These are phyloP conservation scores for Pachypeltis micranthus DNA, from an alignment of 1,140 invertebrate genomes.

Conservation along the genomic window DNA sequence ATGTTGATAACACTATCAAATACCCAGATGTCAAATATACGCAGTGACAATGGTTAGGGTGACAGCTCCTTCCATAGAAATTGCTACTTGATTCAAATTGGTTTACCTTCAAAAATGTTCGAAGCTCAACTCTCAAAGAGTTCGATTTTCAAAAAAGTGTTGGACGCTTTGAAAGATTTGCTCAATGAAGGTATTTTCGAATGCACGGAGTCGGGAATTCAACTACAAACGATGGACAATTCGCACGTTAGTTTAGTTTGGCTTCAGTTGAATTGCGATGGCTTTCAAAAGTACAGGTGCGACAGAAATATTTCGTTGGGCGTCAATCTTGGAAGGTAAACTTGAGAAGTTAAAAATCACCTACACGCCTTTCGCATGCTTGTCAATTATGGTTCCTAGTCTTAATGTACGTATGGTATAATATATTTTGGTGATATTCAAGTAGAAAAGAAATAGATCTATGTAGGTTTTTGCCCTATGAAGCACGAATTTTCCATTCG, in stretches of 20 bases:
- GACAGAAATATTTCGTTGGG: constrained; percentile 97
- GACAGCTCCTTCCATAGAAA: too few relatives aligned
- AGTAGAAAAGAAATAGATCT: too few relatives aligned
- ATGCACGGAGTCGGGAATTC: constrained; percentile 92
- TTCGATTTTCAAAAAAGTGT: constrained; percentile 86
- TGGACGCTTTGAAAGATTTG: constrained; percentile 98
- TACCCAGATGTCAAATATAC: too few relatives aligned
- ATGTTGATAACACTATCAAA: too few relatives aligned
- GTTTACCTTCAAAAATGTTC: too few relatives aligned
- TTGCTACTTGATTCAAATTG: too few relatives aligned
- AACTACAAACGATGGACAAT: constrained; percentile 97
- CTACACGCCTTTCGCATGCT: background rate
- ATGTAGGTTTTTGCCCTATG: too few relatives aligned
- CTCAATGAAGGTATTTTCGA: constrained; percentile 98
- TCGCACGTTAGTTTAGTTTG: constrained; percentile 97
- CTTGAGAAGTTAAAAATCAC: background rate
- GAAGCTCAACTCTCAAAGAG: constrained; percentile 89
- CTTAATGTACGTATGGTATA: too few relatives aligned
- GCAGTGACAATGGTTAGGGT: too few relatives aligned
- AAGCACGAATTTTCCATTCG: too few relatives aligned
- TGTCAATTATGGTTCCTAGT: background rate
- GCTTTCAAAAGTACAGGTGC: constrained; percentile 97
- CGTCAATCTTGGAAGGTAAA: constrained; percentile 82
- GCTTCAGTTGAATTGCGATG: constrained; percentile 81
- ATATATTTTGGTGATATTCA: too few relatives aligned